phyloP scores from a whole-genome alignment of 2,113 vertebrate species.

The Solea solea region DNA sequence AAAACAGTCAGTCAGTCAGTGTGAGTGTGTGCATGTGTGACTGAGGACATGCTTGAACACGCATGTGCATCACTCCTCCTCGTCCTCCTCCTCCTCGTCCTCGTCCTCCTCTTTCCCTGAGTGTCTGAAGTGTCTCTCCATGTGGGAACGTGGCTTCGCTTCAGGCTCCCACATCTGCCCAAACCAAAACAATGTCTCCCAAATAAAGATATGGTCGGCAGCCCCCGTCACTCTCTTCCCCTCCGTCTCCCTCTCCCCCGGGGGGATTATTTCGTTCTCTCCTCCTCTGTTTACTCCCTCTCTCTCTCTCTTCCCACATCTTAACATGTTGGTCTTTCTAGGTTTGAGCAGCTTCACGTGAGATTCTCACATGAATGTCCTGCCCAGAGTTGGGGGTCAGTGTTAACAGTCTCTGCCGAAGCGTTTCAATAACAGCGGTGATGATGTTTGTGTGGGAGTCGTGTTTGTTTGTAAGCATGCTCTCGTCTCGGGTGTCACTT shows the following conservation, averaged over 20 bases:
- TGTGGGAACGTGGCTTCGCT: constrained; percentile 67
- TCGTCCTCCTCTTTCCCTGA: neutral
- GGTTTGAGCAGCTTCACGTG: constrained; percentile 52
- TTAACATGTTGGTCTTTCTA: constrained; percentile 46
- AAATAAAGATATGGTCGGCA: constrained; percentile 64
- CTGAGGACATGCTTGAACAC: constrained; percentile 36
- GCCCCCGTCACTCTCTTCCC: constrained; percentile 28
- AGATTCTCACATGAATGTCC: constrained; percentile 48
- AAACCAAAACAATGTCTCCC: constrained; percentile 76
- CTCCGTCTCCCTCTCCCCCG: constrained; percentile 20
- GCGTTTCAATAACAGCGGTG: neutral
- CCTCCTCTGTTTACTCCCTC: constrained; percentile 7
- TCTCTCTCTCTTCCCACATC: constrained; percentile 27
- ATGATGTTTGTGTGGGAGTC: neutral
- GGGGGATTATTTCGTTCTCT: constrained; percentile 15
- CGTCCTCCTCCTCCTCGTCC: constrained; percentile 3
- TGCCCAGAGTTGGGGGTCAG: constrained; percentile 31
- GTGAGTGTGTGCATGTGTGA: constrained; percentile 6
- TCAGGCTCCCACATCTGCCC: constrained; percentile 73
- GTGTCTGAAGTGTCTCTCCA: constrained; percentile 59
- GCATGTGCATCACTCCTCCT: constrained; percentile 10
- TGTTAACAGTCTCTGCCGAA: constrained; percentile 16
- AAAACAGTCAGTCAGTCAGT: constrained; percentile 39
- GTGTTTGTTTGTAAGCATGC: neutral
- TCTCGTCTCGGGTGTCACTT: neutral